Conservation (phyloP, 2,113 vertebrate species). For the Mobula birostris region DNA sequence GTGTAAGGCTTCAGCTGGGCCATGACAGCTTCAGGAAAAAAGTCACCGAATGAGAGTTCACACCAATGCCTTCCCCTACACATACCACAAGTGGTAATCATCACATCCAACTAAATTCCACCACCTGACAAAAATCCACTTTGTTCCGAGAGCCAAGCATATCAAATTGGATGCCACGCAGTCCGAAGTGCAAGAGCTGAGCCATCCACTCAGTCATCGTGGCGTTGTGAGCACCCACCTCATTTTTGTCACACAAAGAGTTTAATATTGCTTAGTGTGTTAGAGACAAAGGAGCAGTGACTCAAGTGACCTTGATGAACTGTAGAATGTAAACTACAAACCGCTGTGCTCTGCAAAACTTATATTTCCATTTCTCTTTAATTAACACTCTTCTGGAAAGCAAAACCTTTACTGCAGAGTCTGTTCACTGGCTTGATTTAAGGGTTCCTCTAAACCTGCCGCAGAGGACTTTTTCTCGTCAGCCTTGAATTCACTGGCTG, state of each 20-base stretch:
- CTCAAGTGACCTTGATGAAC: background rate
- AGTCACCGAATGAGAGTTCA: background rate
- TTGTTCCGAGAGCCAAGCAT: background rate
- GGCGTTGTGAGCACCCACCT: background rate
- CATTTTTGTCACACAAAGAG: background rate
- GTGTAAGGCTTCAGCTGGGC: background rate
- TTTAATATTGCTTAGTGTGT: background rate
- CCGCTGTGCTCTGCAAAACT: background rate
- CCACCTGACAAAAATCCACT: background rate
- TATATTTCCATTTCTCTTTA: constrained; percentile 1
- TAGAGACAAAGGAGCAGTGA: background rate
- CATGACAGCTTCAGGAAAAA: background rate
- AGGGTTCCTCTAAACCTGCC: background rate
- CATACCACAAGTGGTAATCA: background rate
- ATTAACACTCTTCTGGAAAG: background rate
- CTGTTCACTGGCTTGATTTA: background rate
- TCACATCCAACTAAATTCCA: background rate
- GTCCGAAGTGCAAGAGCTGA: background rate
- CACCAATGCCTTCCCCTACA: background rate
- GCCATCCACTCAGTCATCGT: background rate
- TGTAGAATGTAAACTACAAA: background rate
- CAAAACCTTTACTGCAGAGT: background rate
- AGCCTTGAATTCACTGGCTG: background rate
- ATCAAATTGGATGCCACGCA: background rate
- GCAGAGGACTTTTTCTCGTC: background rate